phyloP scores from a whole-genome alignment of 37 sponge, comb jelly and placozoan species.

The Eunapius fragilis region DNA sequence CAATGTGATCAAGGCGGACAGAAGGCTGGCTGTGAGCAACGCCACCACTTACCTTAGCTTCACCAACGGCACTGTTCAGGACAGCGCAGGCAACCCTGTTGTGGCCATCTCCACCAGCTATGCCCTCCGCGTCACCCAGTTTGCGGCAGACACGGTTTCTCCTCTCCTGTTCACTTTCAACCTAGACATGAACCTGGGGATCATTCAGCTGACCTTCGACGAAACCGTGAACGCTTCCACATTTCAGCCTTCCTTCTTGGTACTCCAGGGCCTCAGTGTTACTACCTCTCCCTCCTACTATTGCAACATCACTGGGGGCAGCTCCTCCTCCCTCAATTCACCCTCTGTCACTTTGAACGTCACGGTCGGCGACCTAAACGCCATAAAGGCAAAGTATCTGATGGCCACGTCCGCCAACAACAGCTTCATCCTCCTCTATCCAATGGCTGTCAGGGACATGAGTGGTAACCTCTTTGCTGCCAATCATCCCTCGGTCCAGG shows the following conservation, averaged over 20 bases:
- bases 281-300: conserved; percentile 9
- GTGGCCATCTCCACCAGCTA: conserved; percentile 25
- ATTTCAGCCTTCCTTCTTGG: conserved; percentile 50
- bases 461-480: conserved; percentile 28
- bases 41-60: conserved; percentile 65
- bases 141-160: conserved; percentile 42
- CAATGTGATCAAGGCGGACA: conserved; percentile 70
- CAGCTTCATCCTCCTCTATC: conserved; percentile 52
- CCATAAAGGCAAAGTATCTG: conserved; percentile 61
- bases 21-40: conserved; percentile 41
- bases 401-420: conserved; percentile 68
- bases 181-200: conserved; percentile 74
- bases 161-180: conserved; percentile 59
- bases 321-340: conserved; percentile 42
- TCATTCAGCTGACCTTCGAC: conserved; percentile 72
- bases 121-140: background rate
- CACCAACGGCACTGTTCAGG: conserved; percentile 48
- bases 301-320: conserved; percentile 58
- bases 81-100: conserved; percentile 61
- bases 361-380: conserved; percentile 69
- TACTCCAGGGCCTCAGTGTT: conserved; percentile 27
- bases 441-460: conserved; percentile 65
- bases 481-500: conserved; percentile 37
- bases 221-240: conserved; percentile 76
- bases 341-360: conserved; percentile 60